Conservation (phyloP, 2,888 invertebrate genomes). For the Argynnis bischoffii region DNA sequence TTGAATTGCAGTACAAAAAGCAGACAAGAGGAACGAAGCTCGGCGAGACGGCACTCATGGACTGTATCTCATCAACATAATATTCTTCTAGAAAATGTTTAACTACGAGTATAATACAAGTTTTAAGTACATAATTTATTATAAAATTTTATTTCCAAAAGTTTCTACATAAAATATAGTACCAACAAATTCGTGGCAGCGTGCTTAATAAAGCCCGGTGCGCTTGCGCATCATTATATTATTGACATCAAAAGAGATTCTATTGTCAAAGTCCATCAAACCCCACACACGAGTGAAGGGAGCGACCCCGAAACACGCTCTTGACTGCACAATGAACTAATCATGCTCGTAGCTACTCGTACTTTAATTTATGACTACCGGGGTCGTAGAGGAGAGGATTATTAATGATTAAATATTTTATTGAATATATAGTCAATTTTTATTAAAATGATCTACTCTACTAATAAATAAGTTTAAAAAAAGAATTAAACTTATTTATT, state of each 20-base stretch:
- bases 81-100: not conserved
- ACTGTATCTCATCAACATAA: constrained; percentile 22
- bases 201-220: constrained; percentile 20
- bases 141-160: too few species aligned
- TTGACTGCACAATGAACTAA: constrained; percentile 33
- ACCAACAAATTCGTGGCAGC: not conserved
- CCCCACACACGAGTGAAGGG: constrained; percentile 26
- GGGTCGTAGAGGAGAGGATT: constrained; percentile 25
- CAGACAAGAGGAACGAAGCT: constrained; percentile 12
- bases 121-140: too few species aligned
- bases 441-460: not conserved
- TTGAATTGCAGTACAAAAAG: not conserved
- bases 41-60: constrained; percentile 15
- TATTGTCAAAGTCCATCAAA: constrained; percentile 45
- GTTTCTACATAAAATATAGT: not conserved
- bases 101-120: too few species aligned
- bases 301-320: constrained; percentile 30
- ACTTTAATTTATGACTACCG: constrained; percentile 24
- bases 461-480: not conserved
- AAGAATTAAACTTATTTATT: not conserved
- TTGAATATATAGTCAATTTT: not conserved
- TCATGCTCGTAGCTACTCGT: constrained; percentile 22
- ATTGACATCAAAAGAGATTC: constrained; percentile 40
- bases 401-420: too few species aligned
- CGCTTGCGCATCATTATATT: constrained; percentile 22